Percentiles rank a stretch among this genome's conserved stretches.
Conservation (phyloP, 2,888 invertebrate species). For the Strigamia maritima region DNA sequence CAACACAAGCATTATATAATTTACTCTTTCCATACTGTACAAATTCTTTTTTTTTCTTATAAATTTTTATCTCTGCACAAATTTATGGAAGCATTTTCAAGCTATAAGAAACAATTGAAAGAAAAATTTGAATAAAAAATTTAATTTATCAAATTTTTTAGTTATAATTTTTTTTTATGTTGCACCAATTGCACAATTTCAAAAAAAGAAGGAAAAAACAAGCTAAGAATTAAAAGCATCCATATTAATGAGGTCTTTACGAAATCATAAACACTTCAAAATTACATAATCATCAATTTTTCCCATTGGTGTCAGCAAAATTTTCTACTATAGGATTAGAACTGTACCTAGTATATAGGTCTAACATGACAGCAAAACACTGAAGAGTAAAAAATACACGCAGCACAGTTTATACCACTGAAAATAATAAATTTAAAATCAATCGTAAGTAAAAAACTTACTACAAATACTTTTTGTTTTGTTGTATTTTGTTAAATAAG, state of each 20-base stretch:
- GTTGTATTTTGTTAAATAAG: background rate
- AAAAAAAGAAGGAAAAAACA: background rate
- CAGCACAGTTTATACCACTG: slow-evolving; percentile 23
- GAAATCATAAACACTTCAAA: background rate
- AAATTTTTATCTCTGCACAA: slow-evolving; percentile 3
- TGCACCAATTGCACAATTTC: background rate
- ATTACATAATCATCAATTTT: background rate
- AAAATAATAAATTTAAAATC: slow-evolving; percentile 23
- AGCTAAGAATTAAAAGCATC: background rate
- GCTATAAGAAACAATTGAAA: background rate
- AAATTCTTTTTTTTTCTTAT: background rate
- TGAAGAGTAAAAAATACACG: slow-evolving; percentile 31
- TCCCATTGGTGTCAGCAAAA: background rate
- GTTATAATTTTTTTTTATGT: background rate
- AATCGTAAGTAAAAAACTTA: slow-evolving; percentile 14
- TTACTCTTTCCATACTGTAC: slow-evolving; percentile 25
- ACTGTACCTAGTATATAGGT: slow-evolving; percentile 11
- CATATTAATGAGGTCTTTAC: background rate
- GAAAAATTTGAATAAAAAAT: background rate
- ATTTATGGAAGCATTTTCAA: slow-evolving; percentile 20
- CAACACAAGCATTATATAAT: slow-evolving; percentile 8
- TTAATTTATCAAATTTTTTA: background rate
- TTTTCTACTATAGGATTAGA: slow-evolving; percentile 23
- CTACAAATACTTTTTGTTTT: background rate
- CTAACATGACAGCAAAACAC: slow-evolving; percentile 18